Evolutionary conservation across 2,797 vertebrate genomes (phyloP).

Genomic region (Crenuchus spilurus): DNA sequence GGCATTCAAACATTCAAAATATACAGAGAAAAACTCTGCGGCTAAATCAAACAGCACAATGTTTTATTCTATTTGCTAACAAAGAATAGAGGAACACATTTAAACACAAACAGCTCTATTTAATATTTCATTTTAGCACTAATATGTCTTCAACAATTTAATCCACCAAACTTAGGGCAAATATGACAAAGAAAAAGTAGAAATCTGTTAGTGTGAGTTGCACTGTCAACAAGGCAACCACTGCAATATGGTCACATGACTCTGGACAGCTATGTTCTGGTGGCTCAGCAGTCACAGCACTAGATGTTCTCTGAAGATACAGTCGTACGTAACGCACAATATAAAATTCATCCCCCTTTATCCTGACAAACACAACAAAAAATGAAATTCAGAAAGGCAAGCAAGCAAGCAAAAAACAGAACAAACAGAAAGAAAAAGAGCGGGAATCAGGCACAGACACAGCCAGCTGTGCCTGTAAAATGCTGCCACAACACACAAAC

Average conservation of each 20-base stretch:
- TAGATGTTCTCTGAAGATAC: too few relatives aligned
- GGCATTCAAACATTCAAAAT: conserved; percentile 7
- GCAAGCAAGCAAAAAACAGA: neutral
- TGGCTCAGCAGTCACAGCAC: neutral
- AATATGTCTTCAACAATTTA: neutral
- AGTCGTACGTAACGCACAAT: too few relatives aligned
- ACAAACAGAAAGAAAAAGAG: conserved; percentile 10
- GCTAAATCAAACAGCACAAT: conserved; percentile 15
- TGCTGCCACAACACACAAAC: neutral
- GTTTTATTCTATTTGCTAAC: conserved; percentile 1
- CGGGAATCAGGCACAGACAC: neutral
- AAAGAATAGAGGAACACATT: neutral
- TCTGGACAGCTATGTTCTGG: neutral
- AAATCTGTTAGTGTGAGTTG: conserved; percentile 1
- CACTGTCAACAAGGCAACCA: conserved; percentile 17
- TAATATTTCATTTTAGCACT: neutral
- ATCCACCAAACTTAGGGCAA: neutral
- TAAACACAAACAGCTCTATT: neutral
- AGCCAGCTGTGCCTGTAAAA: conserved; percentile 26
- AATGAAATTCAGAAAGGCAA: conserved; percentile 5
- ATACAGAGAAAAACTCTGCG: neutral
- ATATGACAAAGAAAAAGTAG: neutral
- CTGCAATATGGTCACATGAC: neutral
- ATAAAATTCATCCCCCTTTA: neutral
- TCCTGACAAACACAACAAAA: neutral